phyloP scores from a whole-genome alignment of 2,888 invertebrate species.

The Agrochola lota region DNA sequence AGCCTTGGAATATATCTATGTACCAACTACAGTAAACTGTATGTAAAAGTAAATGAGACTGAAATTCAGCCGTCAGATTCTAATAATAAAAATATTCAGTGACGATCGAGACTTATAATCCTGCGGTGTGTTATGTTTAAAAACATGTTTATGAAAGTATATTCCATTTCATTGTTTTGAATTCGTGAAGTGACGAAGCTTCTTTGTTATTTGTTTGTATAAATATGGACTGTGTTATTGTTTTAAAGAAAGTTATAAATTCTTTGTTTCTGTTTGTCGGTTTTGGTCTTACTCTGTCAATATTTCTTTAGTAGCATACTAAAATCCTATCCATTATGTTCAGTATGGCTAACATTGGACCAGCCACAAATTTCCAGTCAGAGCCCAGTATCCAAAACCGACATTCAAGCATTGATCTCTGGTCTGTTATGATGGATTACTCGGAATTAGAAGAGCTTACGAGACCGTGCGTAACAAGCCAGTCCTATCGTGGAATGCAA shows the following conservation, averaged over 20 bases:
- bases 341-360: neutral
- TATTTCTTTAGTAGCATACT: neutral
- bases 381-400: neutral
- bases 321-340: neutral
- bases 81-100: constrained; percentile 50
- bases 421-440: neutral
- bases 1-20: constrained; percentile 40
- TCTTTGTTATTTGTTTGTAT: constrained; percentile 30
- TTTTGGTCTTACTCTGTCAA: neutral
- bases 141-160: constrained; percentile 40
- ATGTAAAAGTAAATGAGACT: constrained; percentile 21
- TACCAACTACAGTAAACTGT: constrained; percentile 25
- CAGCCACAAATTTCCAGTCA: neutral
- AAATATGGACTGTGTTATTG: constrained; percentile 42
- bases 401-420: neutral
- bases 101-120: constrained; percentile 27
- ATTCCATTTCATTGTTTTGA: constrained; percentile 42
- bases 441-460: constrained; percentile 2
- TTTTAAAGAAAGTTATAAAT: constrained; percentile 29
- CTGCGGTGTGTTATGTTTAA: constrained; percentile 32
- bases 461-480: neutral
- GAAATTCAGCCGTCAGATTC: constrained; percentile 37
- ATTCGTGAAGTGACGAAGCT: constrained; percentile 31
- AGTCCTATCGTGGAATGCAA: constrained; percentile 4
- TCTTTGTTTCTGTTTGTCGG: constrained; percentile 20